Base-by-base conservation (phyloP, 2,888 invertebrate genomes). In the Syrista parreyssii region DNA sequence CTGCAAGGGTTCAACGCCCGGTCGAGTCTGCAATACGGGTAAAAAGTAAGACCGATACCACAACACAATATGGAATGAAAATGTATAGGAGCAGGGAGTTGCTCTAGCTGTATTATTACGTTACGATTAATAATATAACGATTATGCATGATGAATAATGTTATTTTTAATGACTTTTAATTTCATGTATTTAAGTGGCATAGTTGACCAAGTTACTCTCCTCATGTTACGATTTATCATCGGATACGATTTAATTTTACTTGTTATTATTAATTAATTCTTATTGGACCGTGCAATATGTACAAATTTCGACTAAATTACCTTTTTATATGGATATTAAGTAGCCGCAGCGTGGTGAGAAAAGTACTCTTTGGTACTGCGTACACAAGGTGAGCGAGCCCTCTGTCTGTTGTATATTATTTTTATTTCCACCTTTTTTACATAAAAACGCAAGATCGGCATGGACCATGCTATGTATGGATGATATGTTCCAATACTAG, bases 341-440 rank as follows among this genome's bases (percentile, higher is more conserved):
- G 81, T 80, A 82, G 84, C 81, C 82, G 81, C 83, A 81, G 79
- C 79, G 82, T 82, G 81, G 79, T 81, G 79, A 76, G 78, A 78
- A 81, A 81, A 76, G 40, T 77, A 79, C 76, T 75, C 73, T 76
- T 68, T 73, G 36, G 74, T 77, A 76, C 81, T 34, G 71, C 33
- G 68, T 33, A 76, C 68, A 76, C 78, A 80, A 79, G 80, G 81
- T 82, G 81, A 82, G 81, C 78, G 78, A 83, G 85, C 86, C 87
- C 86, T 88, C 86, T 88, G 88, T 90, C 89, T 89, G 88, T 90
- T 90, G 90, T 90, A 90, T 88, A 90, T 89, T 90, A 90, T 88
- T 89, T 90, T 90, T 90, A 90, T 90, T 90, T 90, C 88, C 90
- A 90, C 87, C 89, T 89, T 90, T 90, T 90, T 90, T 89, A 89